These are phyloP conservation scores for Grus americana DNA, from an alignment of 2,113 vertebrate genomes.

Conservation along the genomic window DNA sequence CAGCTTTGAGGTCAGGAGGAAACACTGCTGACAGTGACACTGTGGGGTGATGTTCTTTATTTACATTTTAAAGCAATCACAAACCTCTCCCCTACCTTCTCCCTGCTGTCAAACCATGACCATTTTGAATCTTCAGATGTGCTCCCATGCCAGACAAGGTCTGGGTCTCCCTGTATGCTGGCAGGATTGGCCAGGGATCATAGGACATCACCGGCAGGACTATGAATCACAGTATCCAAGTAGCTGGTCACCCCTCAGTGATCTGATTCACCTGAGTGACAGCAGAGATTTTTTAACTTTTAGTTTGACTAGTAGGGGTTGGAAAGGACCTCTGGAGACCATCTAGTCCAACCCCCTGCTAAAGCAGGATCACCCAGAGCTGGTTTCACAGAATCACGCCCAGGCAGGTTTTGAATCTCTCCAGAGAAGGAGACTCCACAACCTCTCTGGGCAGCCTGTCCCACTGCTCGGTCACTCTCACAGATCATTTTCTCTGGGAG, in stretches of 20 bases:
- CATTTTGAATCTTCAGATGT: not conserved
- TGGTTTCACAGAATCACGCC: no score
- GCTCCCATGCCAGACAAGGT: not conserved
- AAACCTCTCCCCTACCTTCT: not conserved
- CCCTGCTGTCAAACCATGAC: not conserved
- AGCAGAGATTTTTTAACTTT: not conserved
- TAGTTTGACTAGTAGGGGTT: no score
- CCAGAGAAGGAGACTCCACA: no score
- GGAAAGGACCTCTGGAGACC: no score
- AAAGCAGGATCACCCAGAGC: no score
- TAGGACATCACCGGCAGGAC: not conserved
- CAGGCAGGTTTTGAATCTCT: no score
- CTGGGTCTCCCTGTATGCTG: rapidly evolving
- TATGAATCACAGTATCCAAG: not conserved
- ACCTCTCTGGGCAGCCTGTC: no score
- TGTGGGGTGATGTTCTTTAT: not conserved
- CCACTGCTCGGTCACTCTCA: no score
- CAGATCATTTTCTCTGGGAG: not conserved
- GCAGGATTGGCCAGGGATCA: not conserved
- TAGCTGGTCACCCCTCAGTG: not conserved
- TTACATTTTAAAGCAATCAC: not conserved
- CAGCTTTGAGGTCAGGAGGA: not conserved
- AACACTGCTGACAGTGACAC: not conserved
- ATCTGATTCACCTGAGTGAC: not conserved
- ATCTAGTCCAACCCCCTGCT: no score